Evolutionary conservation across 2,113 vertebrate genomes (phyloP), one percentile per base, ranked within the genome.

Genomic region (Xyrauchen texanus): DNA sequence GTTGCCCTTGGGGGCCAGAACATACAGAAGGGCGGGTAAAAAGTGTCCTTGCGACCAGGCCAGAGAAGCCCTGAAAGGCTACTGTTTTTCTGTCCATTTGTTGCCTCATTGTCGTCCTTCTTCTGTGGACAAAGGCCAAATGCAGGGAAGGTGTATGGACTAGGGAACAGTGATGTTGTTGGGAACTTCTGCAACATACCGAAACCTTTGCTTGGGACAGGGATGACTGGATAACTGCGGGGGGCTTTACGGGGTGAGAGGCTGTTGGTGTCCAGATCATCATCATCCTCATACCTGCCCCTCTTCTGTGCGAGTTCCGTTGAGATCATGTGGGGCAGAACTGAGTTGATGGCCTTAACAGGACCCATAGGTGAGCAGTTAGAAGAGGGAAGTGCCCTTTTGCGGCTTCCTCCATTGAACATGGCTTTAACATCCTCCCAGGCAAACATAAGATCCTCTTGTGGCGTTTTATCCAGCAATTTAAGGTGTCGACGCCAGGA

Each of bases 361-460:
- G 92, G 62, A 62, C 91, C 92, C 87, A 96, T 90, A 9, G 93
- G 85, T 21, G 91, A 77, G 70, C 94, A 95, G 0, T 91, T 91
- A 8, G 86, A 62, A 0, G 93, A 89, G 0, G 95, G 95, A 65
- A 96, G 89, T 0, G 96, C 94, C 42, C 96, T 91, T 84, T 98
- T 98, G 47, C 97, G 93, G 85, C 92, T 98, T 1, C 97, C 97
- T 1, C 97, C 97, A 5, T 99, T 99, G 88, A 99, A 99, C 97
- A 99, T 98, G 83, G 97, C 97, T 89, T 99, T 99, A 84, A 99
- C 97, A 3, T 99, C 97, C 88, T 99, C 97, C 97, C 97, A 99
- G 16, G 96, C 96, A 44, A 92, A 96, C 16, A 94, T 86, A 12
- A 98, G 86, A 89, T 98, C 95, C 8, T 98, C 95, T 3, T 91